Percentiles rank a stretch among this genome's conserved stretches.
Conservation (phyloP, 1,140 invertebrate species). For the Archegozetes longisetosus region DNA sequence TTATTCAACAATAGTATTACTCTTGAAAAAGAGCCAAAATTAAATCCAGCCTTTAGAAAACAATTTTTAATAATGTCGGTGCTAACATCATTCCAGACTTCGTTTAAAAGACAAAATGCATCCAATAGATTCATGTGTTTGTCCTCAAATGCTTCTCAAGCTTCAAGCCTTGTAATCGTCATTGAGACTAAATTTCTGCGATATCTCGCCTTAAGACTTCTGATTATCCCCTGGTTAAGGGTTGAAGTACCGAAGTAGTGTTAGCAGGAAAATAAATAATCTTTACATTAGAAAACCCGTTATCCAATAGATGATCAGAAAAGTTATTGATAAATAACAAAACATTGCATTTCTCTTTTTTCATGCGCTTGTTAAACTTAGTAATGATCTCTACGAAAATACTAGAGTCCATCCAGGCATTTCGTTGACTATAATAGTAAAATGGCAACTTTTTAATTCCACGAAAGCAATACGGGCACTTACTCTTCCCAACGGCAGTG, state of each 20-base stretch:
- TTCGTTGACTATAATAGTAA: not conserved
- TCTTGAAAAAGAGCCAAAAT: not conserved
- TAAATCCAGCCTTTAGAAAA: not conserved
- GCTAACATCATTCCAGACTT: not conserved
- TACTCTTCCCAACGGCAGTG: not conserved
- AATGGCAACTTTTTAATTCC: not conserved
- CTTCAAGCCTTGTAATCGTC: not conserved
- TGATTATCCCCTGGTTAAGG: not conserved
- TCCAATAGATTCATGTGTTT: not conserved
- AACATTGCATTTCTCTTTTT: not conserved
- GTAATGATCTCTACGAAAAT: not conserved
- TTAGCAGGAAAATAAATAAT: not conserved
- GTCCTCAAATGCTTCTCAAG: not conserved
- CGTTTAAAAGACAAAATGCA: not conserved
- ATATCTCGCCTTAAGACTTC: not conserved
- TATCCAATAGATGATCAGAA: not conserved
- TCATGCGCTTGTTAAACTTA: not conserved
- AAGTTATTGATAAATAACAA: not conserved
- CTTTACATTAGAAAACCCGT: not conserved
- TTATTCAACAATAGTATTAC: not conserved
- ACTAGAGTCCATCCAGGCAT: not conserved
- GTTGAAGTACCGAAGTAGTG: not conserved
- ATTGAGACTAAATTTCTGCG: not conserved
- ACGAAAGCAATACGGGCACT: not conserved
- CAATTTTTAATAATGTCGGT: not conserved